Percentiles rank a stretch among this genome's conserved stretches.
Evolutionary conservation across 2,888 invertebrate species (phyloP).

Genomic region (Nemoura dubitans): DNA sequence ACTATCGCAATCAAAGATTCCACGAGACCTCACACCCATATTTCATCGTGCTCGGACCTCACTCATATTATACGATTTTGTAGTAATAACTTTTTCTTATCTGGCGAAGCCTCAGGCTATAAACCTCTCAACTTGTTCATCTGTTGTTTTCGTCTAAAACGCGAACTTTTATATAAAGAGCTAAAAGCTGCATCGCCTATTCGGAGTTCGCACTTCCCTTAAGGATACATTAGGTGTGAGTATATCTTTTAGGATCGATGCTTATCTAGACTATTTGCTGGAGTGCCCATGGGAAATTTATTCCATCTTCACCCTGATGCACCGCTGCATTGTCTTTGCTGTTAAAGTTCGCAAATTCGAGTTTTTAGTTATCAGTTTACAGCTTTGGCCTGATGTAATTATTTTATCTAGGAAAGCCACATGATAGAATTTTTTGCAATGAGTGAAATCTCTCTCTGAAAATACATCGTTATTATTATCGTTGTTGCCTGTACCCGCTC

Average conservation of each 20-base stretch:
- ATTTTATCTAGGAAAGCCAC: not conserved
- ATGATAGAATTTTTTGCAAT: not conserved
- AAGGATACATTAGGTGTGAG: constrained; percentile 22
- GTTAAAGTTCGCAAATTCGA: not conserved
- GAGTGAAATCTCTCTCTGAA: not conserved
- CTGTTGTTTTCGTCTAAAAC: constrained; percentile 24
- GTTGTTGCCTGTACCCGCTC: not conserved
- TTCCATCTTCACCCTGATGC: not conserved
- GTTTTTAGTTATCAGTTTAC: too few species aligned
- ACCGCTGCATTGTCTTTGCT: constrained; percentile 1
- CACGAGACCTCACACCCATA: not conserved
- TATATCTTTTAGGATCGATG: constrained; percentile 32
- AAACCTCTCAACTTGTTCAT: constrained; percentile 27
- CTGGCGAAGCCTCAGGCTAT: not conserved
- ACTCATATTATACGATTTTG: not conserved
- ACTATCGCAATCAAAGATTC: not conserved
- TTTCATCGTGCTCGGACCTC: not conserved
- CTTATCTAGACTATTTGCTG: constrained; percentile 13
- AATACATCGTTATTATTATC: not conserved
- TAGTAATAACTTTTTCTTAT: not conserved
- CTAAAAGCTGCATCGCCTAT: constrained; percentile 16
- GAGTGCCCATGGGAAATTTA: constrained; percentile 31
- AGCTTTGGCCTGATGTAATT: not conserved
- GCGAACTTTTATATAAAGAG: constrained; percentile 35
- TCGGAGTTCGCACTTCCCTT: not conserved